Evolutionary conservation across 2,113 vertebrate genomes (phyloP).

Genomic region (Tonatia bakeri): DNA sequence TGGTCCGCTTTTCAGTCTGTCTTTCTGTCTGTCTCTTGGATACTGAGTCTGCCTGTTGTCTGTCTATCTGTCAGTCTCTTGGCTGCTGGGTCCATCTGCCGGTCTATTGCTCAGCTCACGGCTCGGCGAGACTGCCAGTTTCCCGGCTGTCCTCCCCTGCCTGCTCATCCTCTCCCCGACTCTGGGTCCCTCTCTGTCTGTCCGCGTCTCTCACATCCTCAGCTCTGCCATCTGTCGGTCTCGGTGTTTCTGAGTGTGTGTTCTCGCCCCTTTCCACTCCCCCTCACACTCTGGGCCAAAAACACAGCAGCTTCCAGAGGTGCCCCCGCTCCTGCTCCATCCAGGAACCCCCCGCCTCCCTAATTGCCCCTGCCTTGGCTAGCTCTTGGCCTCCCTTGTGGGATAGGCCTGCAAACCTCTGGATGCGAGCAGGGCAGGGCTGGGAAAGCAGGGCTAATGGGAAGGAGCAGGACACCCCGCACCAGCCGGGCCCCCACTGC

Average conservation of each 20-base stretch:
- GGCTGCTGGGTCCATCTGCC: slow-evolving; percentile 39
- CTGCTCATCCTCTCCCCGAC: slow-evolving; percentile 40
- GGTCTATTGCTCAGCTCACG: slow-evolving; percentile 57
- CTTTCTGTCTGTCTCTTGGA: not conserved
- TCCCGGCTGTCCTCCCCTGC: slow-evolving; percentile 33
- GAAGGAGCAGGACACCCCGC: not conserved
- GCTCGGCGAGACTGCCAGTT: slow-evolving; percentile 22
- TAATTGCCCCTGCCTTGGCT: not conserved
- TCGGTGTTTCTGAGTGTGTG: slow-evolving; percentile 42
- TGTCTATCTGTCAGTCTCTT: slow-evolving; percentile 10
- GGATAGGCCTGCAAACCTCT: not conserved
- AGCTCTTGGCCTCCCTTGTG: not conserved
- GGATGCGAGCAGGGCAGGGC: not conserved
- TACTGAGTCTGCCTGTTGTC: not conserved
- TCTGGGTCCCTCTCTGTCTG: slow-evolving; percentile 70
- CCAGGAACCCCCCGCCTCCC: slow-evolving; percentile 23
- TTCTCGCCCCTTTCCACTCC: slow-evolving; percentile 63
- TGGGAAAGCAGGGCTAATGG: not conserved
- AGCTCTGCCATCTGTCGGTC: slow-evolving; percentile 72
- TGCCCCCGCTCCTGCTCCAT: slow-evolving; percentile 36
- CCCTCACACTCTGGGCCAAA: slow-evolving; percentile 65
- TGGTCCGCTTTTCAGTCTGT: not conserved
- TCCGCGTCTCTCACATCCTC: slow-evolving; percentile 76
- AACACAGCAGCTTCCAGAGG: slow-evolving; percentile 67
- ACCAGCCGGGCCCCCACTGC: not conserved